Evolutionary conservation across 2,888 invertebrate species (phyloP).

Genomic region (Drosophila fungiperda): DNA sequence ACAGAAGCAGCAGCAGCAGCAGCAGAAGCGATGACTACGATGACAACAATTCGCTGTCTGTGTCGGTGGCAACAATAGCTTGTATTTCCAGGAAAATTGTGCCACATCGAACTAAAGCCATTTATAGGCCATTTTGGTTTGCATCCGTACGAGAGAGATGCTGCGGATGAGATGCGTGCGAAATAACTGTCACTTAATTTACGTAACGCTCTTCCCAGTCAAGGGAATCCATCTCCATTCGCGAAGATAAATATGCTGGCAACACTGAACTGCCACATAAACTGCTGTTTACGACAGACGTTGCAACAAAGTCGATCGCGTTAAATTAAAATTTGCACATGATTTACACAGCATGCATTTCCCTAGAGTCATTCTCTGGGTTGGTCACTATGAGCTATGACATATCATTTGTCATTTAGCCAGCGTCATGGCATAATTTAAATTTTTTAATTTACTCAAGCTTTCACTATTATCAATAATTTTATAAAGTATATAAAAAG

Average conservation of each 20-base stretch:
- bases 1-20: slow-evolving; percentile 17
- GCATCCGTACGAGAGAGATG: slow-evolving; percentile 34
- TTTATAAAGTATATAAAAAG: background rate
- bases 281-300: slow-evolving; percentile 69
- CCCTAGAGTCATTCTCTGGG: background rate
- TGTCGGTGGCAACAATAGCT: slow-evolving; percentile 35
- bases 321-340: slow-evolving; percentile 77
- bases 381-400: slow-evolving; percentile 4
- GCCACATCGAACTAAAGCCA: slow-evolving; percentile 63
- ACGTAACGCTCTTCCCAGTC: slow-evolving; percentile 24
- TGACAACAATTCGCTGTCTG: slow-evolving; percentile 47
- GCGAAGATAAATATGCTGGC: slow-evolving; percentile 71
- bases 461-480: background rate
- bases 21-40: slow-evolving; percentile 24
- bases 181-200: slow-evolving; percentile 80
- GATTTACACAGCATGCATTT: slow-evolving; percentile 46
- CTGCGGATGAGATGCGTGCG: slow-evolving; percentile 75
- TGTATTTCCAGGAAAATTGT: slow-evolving; percentile 3
- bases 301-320: slow-evolving; percentile 57
- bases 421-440: background rate
- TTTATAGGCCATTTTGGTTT: slow-evolving; percentile 76
- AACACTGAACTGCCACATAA: slow-evolving; percentile 35
- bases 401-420: slow-evolving; percentile 3
- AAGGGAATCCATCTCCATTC: background rate
- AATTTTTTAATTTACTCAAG: background rate